Base-by-base conservation (phyloP, 2,113 vertebrate species). In the Phalacrocorax aristotelis region DNA sequence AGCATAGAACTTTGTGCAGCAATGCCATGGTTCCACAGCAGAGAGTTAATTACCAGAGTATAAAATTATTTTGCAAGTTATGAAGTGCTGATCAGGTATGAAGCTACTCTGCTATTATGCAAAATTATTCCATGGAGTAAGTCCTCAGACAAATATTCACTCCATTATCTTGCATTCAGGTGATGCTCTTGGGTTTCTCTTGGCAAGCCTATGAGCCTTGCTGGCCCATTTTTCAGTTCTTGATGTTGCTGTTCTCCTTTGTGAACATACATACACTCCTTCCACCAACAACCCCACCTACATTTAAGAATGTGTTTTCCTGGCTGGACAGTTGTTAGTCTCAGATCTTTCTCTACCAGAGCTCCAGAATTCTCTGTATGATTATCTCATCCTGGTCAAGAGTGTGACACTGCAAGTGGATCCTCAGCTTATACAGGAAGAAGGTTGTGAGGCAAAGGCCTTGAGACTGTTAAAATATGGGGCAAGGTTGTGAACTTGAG, bases 281-380 rank as follows among this genome's bases (percentile, higher is more conserved):
- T 3, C 6, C 17, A 7, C 7, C 15, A 15, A 7, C 13, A 64
- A n/a, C 5, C 1, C 5, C 0, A 1, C 14, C 8, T 55, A 9
- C 2, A 36, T 65, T 80, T 74, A 74, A 93, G 49, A 69, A 32
- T 51, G 8, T 70, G 2, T 44, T 92, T 76, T 76, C 9, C 51
- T 52, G 29, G 11, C 29, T 89, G 62, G 4, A 49, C 13, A n/a
- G 3, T 75, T 86, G 12, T 9, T 52, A 25, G 10, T 77, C 16
- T 57, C 26, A n/a, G 15, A n/a, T 74, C 4, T 30, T 27, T 25
- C 34, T 78, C 42, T 83, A 32, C 3, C 15, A 71, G n/a, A 7
- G 7, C 11, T 76, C 29, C 21, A 58, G 13, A 13, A 70, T 30
- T 70, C 7, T 71, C 25, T 60, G 7, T 42, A 21, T 36, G 21